These are phyloP conservation scores for Acronicta aceris DNA, from an alignment of 2,888 invertebrate genomes.

Conservation along the genomic window DNA sequence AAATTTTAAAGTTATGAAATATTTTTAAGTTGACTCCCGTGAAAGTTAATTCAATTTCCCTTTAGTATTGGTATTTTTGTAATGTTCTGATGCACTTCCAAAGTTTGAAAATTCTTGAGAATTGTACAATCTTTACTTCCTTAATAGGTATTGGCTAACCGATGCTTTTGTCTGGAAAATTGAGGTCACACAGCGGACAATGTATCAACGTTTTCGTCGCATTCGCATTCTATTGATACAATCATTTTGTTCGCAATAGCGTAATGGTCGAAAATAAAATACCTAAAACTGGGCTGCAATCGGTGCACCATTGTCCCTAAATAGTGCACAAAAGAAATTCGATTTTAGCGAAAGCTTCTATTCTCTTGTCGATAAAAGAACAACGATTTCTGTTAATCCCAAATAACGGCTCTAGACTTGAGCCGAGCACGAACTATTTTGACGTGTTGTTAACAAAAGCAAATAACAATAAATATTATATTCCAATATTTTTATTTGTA, in stretches of 20 bases:
- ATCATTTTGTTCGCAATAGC: constrained; percentile 77
- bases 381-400: constrained; percentile 57
- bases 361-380: constrained; percentile 64
- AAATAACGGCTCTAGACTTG: constrained; percentile 25
- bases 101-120: constrained; percentile 40
- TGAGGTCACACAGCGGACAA: constrained; percentile 48
- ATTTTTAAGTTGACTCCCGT: constrained; percentile 31
- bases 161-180: constrained; percentile 43
- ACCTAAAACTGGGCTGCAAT: constrained; percentile 79
- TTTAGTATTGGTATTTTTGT: constrained; percentile 30
- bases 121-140: constrained; percentile 28
- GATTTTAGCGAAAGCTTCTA: constrained; percentile 69
- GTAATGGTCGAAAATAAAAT: constrained; percentile 82
- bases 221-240: constrained; percentile 76
- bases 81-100: constrained; percentile 42
- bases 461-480: no score
- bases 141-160: constrained; percentile 27
- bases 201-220: constrained; percentile 62
- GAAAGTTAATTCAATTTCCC: constrained; percentile 55
- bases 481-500: no score
- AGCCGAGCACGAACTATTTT: background rate
- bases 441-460: no score
- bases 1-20: constrained; percentile 32
- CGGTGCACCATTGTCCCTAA: constrained; percentile 83
- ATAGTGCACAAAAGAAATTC: constrained; percentile 78